Evolutionary conservation across 2,113 vertebrate genomes (phyloP), one percentile per base, ranked within the genome.

Genomic region (Dromaius novaehollandiae): DNA sequence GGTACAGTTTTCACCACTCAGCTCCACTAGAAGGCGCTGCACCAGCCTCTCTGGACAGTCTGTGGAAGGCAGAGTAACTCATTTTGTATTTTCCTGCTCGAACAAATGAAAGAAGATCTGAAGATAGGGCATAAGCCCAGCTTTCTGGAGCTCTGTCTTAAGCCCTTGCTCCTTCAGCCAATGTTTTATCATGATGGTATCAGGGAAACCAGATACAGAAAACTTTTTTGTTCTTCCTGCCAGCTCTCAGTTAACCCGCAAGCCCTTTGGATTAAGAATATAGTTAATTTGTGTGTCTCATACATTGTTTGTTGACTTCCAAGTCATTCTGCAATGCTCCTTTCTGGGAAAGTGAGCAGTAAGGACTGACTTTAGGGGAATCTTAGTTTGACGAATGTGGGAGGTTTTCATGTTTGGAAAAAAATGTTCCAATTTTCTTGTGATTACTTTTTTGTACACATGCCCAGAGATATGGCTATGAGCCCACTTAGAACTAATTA

Each of bases 401-500:
- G 44, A 88, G 71, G 64, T 77, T 96, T 94, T 40, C 1, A 3
- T 79, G 66, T 76, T 88, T 79, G 53, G 61, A 85, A 87, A 91
- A 91, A 88, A 78, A 69, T 26, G 25, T 75, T 93, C 76, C 46
- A 55, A 20, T 93, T 90, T 93, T 96, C 58, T 86, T 75, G 63
- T 91, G 84, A 89, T 96, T 95, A 56, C 48, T 86, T 76, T 95
- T 73, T 93, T 96, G 96, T 95, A 77, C 55, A 58, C 55, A 15
- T 58, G 82, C 91, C 94, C 85, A 71, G 91, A 90, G 61, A 64
- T 28, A n/a, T 61, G 73, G 73, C 88, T 68, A 9, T 3, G 11
- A 14, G 84, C 78, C 87, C 55, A 81, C 60, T 80, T 61, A 86
- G 15, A 83, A 32, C 60, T 93, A 89, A 93, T 91, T 82, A 91